Conservation (phyloP, 2,888 invertebrate genomes). For the Azorinus chamasolen region DNA sequence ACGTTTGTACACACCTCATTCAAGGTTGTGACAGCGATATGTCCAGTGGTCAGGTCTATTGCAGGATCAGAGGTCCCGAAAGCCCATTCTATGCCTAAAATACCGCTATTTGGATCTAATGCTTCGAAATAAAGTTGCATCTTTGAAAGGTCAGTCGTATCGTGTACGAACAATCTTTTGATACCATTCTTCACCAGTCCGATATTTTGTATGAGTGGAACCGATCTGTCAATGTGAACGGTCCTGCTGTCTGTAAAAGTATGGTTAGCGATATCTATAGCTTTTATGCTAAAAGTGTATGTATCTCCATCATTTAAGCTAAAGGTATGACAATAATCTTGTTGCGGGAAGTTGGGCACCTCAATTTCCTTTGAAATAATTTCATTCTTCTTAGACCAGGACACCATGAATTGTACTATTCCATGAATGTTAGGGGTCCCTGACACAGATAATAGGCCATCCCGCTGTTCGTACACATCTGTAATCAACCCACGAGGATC, state of each 20-base stretch:
- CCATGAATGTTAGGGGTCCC: constrained; percentile 67
- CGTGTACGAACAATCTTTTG: constrained; percentile 63
- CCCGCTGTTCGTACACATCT: constrained; percentile 62
- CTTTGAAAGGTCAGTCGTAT: constrained; percentile 61
- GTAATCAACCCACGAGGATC: constrained; percentile 31
- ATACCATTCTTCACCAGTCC: constrained; percentile 55
- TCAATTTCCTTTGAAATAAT: neutral
- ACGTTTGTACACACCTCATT: no score
- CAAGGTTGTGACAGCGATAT: no score
- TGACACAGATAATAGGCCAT: constrained; percentile 51
- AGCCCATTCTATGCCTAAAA: constrained; percentile 59
- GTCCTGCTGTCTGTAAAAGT: constrained; percentile 40
- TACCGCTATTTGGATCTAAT: constrained; percentile 68
- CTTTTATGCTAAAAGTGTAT: constrained; percentile 42
- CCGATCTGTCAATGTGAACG: constrained; percentile 60
- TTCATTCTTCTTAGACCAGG: constrained; percentile 8
- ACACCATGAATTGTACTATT: constrained; percentile 43
- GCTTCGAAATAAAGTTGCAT: constrained; percentile 64
- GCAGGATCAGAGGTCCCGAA: constrained; percentile 46
- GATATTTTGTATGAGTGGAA: constrained; percentile 61
- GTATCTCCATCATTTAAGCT: constrained; percentile 60
- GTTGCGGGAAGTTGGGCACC: constrained; percentile 37
- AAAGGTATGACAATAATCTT: constrained; percentile 42
- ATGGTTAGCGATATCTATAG: constrained; percentile 65
- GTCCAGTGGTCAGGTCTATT: constrained; percentile 5